phyloP scores from a whole-genome alignment of 2,113 vertebrate species.

The Halichoerus grypus region DNA sequence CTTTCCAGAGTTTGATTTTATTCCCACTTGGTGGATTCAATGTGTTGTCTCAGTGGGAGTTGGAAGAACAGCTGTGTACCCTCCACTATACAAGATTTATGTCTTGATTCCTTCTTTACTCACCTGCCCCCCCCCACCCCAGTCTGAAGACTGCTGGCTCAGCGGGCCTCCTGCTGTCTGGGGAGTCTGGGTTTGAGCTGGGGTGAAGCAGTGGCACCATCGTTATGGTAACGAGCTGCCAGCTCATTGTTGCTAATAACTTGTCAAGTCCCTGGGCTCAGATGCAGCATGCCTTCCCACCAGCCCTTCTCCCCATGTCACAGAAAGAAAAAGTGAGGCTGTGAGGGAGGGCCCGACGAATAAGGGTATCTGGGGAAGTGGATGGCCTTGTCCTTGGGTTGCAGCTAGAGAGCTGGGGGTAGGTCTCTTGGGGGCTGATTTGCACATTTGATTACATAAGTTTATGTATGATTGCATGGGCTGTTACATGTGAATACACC shows the following conservation, averaged over 20 bases:
- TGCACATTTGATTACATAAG: conserved; percentile 1
- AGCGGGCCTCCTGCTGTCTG: conserved; percentile 81
- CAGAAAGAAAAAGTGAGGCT: conserved; percentile 81
- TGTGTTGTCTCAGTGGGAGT: conserved; percentile 62
- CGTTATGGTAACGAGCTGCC: conserved; percentile 84
- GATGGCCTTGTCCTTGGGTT: conserved; percentile 1
- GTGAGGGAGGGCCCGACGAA: background rate
- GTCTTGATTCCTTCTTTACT: conserved; percentile 70
- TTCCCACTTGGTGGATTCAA: conserved; percentile 58
- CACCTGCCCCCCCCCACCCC: background rate
- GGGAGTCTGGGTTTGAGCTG: conserved; percentile 84
- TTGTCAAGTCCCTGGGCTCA: conserved; percentile 75
- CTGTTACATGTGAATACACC: background rate
- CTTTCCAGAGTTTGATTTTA: conserved; percentile 66
- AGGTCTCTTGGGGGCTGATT: conserved; percentile 6
- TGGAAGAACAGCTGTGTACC: conserved; percentile 70
- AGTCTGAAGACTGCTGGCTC: conserved; percentile 82
- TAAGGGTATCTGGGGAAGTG: background rate
- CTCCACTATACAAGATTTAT: conserved; percentile 58
- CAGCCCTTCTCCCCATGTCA: conserved; percentile 75
- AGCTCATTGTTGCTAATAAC: conserved; percentile 83
- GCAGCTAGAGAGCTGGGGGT: background rate
- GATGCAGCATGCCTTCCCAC: conserved; percentile 33
- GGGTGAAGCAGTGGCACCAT: conserved; percentile 79
- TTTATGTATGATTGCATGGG: conserved; percentile 23